These are phyloP conservation scores for Oreochromis tanganicae DNA, from an alignment of 2,113 vertebrate genomes.

Conservation along the genomic window DNA sequence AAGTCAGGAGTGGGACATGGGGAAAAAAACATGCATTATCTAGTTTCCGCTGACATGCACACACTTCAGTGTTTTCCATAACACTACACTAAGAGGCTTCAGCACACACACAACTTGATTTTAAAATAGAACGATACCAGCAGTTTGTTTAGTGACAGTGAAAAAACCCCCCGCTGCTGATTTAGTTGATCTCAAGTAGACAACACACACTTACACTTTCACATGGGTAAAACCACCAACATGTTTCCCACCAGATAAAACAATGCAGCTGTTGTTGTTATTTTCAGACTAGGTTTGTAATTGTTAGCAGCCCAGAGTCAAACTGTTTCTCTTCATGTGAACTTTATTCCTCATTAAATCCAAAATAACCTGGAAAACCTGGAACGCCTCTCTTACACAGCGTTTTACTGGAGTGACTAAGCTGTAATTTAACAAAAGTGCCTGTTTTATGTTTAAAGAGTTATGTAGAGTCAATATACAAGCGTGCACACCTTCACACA, in stretches of 20 bases:
- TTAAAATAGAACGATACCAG: not conserved
- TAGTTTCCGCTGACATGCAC: not conserved
- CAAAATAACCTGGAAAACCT: not conserved
- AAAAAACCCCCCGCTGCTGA: not conserved
- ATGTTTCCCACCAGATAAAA: constrained; percentile 8
- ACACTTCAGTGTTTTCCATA: not conserved
- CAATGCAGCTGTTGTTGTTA: not conserved
- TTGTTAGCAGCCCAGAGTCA: not conserved
- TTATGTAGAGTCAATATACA: not conserved
- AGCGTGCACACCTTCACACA: not conserved
- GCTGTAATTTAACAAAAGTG: not conserved
- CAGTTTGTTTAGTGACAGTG: not conserved
- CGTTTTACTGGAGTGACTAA: not conserved
- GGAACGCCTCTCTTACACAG: not conserved
- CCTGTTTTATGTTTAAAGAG: not conserved
- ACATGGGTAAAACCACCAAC: not conserved
- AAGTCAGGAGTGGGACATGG: not conserved
- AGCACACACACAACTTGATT: not conserved
- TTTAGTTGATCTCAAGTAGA: not conserved
- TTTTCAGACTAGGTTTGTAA: not conserved
- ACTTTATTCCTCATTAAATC: not conserved
- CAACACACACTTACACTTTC: not conserved
- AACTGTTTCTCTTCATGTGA: not conserved
- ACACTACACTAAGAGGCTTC: not conserved
- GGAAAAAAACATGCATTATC: not conserved